A percentile compares a stretch with the other conserved stretches of the same genome.
Conservation (phyloP, 2,797 vertebrate genomes). For the Xenopus petersii region DNA sequence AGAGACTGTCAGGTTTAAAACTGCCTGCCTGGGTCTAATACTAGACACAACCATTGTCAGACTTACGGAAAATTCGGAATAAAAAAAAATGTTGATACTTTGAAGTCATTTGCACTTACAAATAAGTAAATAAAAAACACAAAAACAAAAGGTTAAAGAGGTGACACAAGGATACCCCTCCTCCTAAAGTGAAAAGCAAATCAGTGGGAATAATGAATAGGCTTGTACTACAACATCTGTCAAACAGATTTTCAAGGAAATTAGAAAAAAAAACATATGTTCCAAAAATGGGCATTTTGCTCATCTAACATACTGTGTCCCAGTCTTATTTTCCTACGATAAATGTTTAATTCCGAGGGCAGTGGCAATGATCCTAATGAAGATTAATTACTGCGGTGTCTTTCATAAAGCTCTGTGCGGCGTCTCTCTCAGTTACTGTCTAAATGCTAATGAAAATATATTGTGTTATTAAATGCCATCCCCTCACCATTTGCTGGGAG, state of each 20-base stretch:
- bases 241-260: conserved; percentile 51
- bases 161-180: no score
- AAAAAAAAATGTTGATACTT: no score
- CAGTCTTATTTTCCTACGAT: conserved; percentile 54
- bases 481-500: conserved; percentile 42
- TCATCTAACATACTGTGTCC: conserved; percentile 59
- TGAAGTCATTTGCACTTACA: no score
- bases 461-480: conserved; percentile 43
- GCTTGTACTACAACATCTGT: conserved; percentile 48
- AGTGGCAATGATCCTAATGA: conserved; percentile 60
- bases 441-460: conserved; percentile 61
- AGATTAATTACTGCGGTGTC: conserved; percentile 69
- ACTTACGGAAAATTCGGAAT: no score
- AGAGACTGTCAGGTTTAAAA: no score
- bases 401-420: conserved; percentile 54
- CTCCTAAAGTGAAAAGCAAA: background rate
- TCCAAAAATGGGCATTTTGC: conserved; percentile 53
- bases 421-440: conserved; percentile 58
- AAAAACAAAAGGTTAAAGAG: no score
- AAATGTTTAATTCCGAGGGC: conserved; percentile 65
- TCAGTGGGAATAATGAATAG: conserved; percentile 50
- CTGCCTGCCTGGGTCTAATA: no score
- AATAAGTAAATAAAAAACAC: no score
- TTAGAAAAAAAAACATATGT: conserved; percentile 42
- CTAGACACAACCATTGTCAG: no score